Percentiles rank a stretch among this genome's conserved stretches.
phyloP scores from a whole-genome alignment of 2,113 vertebrate species.

The Poeciliopsis prolifica region DNA sequence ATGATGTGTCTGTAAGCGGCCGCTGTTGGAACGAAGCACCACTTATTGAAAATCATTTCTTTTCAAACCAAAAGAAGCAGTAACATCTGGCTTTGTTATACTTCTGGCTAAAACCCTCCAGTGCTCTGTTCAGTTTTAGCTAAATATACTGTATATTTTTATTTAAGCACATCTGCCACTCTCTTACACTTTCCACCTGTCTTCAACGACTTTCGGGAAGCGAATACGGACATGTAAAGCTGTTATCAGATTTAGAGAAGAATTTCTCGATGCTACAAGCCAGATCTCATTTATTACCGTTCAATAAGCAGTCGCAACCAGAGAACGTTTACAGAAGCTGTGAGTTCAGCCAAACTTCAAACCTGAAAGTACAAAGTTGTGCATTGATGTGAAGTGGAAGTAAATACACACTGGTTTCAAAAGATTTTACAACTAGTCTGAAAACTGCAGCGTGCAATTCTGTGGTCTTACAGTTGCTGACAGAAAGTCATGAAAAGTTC shows the following conservation, averaged over 20 bases:
- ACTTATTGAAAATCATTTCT: conserved; percentile 21
- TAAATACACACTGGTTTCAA: background rate
- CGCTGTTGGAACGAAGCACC: background rate
- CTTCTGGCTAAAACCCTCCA: background rate
- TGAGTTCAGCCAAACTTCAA: background rate
- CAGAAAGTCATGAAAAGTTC: too few species aligned
- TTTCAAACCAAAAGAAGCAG: conserved; percentile 12
- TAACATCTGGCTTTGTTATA: conserved; percentile 1
- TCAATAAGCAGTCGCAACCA: background rate
- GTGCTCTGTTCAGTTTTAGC: background rate
- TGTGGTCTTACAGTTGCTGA: too few species aligned
- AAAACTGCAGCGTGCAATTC: too few species aligned
- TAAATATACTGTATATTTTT: background rate
- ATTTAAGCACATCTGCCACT: background rate
- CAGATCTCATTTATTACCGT: background rate
- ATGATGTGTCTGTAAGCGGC: conserved; percentile 29
- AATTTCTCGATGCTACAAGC: background rate
- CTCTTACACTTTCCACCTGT: background rate
- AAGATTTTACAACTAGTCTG: too few species aligned
- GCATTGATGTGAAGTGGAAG: background rate
- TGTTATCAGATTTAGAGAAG: background rate
- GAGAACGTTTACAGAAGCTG: background rate
- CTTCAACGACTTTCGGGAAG: background rate
- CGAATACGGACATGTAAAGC: background rate
- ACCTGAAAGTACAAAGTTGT: background rate